Evolutionary conservation across 2,888 invertebrate genomes (phyloP).

Genomic region (Cephus runcator): DNA sequence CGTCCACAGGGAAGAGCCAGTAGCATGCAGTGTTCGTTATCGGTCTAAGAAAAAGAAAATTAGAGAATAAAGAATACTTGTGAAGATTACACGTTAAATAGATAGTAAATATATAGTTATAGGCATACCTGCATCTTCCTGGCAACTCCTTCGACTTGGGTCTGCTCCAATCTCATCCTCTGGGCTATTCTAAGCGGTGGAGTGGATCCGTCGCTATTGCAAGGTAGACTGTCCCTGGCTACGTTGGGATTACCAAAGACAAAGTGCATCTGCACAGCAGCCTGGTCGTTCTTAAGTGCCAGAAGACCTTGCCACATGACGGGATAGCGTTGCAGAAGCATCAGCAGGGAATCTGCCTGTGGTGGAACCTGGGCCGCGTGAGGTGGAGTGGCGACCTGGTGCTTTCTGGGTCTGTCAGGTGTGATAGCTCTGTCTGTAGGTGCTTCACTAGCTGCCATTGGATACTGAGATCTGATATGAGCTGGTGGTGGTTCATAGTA

Average conservation of each 20-base stretch:
- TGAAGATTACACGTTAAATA: background rate
- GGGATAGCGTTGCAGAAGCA: conserved; percentile 89
- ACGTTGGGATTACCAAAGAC: conserved; percentile 93
- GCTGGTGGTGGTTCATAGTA: conserved; percentile 76
- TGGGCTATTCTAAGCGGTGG: conserved; percentile 93
- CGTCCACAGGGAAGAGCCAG: conserved; percentile 95
- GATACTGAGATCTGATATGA: conserved; percentile 63
- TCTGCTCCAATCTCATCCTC: conserved; percentile 95
- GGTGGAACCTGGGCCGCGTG: conserved; percentile 84
- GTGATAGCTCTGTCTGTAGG: conserved; percentile 66
- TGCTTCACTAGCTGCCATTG: conserved; percentile 59
- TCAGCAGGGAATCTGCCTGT: conserved; percentile 84
- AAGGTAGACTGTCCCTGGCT: conserved; percentile 88
- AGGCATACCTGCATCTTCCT: conserved; percentile 90
- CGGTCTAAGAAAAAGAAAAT: conserved; percentile 74
- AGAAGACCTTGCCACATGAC: conserved; percentile 98
- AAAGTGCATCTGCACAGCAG: conserved; percentile 98
- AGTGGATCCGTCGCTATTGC: conserved; percentile 84
- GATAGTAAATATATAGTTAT: background rate
- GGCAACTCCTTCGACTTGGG: conserved; percentile 95
- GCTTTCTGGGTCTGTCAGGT: conserved; percentile 68
- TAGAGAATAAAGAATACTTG: background rate
- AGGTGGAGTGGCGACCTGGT: conserved; percentile 70
- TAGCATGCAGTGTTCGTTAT: conserved; percentile 95
- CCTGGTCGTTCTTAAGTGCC: conserved; percentile 95